phyloP scores from a whole-genome alignment of 2,113 vertebrate species.

The Trichomycterus rosablanca region DNA sequence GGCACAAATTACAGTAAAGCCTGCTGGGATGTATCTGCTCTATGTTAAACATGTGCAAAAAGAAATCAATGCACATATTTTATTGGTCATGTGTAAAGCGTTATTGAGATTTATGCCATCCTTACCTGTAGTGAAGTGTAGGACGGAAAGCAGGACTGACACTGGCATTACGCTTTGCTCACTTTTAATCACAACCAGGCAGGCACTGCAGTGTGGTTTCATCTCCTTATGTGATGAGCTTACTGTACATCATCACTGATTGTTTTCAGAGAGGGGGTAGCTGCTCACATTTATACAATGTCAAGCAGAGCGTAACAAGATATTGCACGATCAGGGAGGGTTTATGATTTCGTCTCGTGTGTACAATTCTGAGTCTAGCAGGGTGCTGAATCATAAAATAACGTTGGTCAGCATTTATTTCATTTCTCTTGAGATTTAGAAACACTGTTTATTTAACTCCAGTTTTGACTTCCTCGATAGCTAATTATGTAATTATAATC shows the following conservation, averaged over 20 bases:
- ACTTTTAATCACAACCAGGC: slow-evolving; percentile 3
- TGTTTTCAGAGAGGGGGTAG: neutral
- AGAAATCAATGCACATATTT: neutral
- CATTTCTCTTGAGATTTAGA: slow-evolving; percentile 6
- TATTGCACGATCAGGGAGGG: slow-evolving; percentile 11
- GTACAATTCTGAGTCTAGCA: slow-evolving; percentile 5
- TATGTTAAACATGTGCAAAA: neutral
- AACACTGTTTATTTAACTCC: neutral
- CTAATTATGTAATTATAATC: slow-evolving; percentile 31
- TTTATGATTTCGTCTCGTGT: neutral
- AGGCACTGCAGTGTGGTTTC: neutral
- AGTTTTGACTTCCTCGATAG: slow-evolving; percentile 25
- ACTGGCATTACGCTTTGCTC: slow-evolving; percentile 2
- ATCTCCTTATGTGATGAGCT: slow-evolving; percentile 19
- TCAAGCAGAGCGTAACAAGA: slow-evolving; percentile 23
- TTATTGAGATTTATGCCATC: slow-evolving; percentile 16
- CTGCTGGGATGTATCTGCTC: neutral
- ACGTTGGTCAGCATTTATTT: slow-evolving; percentile 4
- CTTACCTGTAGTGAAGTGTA: neutral
- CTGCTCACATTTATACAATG: slow-evolving; percentile 2
- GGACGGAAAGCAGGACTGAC: neutral
- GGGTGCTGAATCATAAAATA: slow-evolving; percentile 11
- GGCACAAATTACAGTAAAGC: slow-evolving; percentile 5
- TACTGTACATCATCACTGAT: slow-evolving; percentile 18
- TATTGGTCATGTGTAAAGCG: neutral